phyloP scores from a whole-genome alignment of 2,113 vertebrate species.

The Tetrax tetrax region DNA sequence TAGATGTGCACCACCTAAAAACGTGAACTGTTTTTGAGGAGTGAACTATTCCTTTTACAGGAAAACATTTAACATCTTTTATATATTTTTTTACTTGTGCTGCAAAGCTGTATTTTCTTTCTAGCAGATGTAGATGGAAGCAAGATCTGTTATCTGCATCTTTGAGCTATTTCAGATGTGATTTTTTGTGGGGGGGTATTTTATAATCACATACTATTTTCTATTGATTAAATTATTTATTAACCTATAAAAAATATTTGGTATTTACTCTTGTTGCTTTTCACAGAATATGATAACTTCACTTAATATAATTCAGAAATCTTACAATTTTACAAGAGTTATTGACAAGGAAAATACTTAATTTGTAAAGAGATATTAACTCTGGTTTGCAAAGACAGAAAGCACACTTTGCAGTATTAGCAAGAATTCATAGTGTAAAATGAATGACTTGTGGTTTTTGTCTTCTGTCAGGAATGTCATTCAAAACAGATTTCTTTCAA shows the following conservation, averaged over 20 bases:
- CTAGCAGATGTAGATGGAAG: background rate
- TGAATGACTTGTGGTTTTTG: background rate
- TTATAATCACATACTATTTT: background rate
- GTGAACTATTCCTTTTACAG: background rate
- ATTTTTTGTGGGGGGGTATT: background rate
- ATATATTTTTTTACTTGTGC: background rate
- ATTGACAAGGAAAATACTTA: background rate
- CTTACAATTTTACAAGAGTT: background rate
- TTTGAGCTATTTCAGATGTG: background rate
- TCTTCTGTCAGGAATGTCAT: background rate
- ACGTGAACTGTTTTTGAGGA: background rate
- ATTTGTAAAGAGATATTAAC: background rate
- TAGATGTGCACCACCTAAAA: background rate
- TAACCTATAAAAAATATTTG: background rate
- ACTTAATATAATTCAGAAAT: background rate
- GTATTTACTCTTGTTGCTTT: background rate
- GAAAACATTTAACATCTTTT: rapidly evolving
- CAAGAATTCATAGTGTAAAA: background rate
- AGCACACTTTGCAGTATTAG: background rate
- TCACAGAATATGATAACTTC: background rate
- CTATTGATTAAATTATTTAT: background rate
- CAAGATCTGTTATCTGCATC: background rate
- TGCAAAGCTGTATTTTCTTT: background rate
- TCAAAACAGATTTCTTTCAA: background rate
- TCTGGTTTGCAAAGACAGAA: background rate